Evolutionary conservation across 2,797 vertebrate genomes (phyloP).

Genomic region (Karalla daura): DNA sequence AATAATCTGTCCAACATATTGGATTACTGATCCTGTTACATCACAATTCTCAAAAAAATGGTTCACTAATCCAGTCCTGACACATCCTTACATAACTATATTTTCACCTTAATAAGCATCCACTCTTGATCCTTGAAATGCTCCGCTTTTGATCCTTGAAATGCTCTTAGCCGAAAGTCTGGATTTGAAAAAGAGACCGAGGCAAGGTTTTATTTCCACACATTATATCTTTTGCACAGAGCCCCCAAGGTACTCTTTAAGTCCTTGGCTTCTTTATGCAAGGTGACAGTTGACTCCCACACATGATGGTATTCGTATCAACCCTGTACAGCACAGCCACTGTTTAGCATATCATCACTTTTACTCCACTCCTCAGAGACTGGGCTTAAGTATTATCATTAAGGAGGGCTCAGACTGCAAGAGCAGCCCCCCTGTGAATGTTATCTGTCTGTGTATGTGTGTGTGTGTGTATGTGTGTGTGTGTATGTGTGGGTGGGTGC

Average conservation of each 20-base stretch:
- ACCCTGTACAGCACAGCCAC: slow-evolving; percentile 73
- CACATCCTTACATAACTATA: slow-evolving; percentile 70
- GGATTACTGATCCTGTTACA: slow-evolving; percentile 41
- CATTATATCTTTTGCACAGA: slow-evolving; percentile 76
- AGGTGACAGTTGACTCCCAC: slow-evolving; percentile 83
- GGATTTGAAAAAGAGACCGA: slow-evolving; percentile 69
- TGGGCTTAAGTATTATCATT: slow-evolving; percentile 82
- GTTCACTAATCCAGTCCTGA: slow-evolving; percentile 59
- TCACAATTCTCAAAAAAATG: slow-evolving; percentile 47
- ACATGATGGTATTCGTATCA: slow-evolving; percentile 76
- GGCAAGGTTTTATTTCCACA: slow-evolving; percentile 76
- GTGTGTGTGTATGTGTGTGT: slow-evolving; percentile 18
- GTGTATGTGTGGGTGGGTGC: slow-evolving; percentile 50
- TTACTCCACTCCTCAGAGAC: slow-evolving; percentile 75
- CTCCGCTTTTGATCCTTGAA: slow-evolving; percentile 73
- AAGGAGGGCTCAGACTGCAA: slow-evolving; percentile 71
- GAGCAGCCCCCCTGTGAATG: slow-evolving; percentile 62
- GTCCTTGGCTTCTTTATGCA: slow-evolving; percentile 79
- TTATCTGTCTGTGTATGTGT: slow-evolving; percentile 49
- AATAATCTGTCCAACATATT: slow-evolving; percentile 18
- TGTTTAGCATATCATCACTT: slow-evolving; percentile 80
- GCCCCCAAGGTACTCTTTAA: slow-evolving; percentile 77
- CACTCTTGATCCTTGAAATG: slow-evolving; percentile 66
- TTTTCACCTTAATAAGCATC: slow-evolving; percentile 64
- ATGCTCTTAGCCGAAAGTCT: slow-evolving; percentile 72